Percentiles rank a stretch among this genome's conserved stretches.
These are phyloP conservation scores for Pangasius macronema DNA, from an alignment of 2,797 vertebrate genomes.

Conservation along the genomic window DNA sequence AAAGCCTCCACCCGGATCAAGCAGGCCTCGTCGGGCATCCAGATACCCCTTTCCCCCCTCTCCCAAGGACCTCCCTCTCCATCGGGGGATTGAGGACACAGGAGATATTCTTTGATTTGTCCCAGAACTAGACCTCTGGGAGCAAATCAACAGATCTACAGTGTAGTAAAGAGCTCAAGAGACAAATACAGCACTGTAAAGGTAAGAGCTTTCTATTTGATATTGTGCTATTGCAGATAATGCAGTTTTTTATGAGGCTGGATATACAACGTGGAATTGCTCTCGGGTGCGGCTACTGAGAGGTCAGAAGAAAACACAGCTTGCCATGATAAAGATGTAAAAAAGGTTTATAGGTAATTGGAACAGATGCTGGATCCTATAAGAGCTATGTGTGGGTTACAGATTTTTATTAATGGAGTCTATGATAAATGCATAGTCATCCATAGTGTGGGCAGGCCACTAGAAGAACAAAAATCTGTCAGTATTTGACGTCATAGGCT, in stretches of 20 bases:
- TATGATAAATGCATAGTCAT: conserved; percentile 58
- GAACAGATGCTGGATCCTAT: conserved; percentile 12
- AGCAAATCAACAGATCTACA: conserved; percentile 23
- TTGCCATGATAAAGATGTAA: conserved; percentile 33
- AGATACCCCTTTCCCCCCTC: conserved; percentile 24
- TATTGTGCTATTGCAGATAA: conserved; percentile 23
- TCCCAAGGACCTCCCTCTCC: conserved; percentile 33
- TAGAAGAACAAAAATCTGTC: conserved; percentile 15
- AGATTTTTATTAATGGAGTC: background rate
- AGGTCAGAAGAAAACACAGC: conserved; percentile 55
- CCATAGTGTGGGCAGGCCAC: conserved; percentile 29
- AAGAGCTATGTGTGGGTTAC: conserved; percentile 16
- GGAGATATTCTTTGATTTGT: conserved; percentile 39
- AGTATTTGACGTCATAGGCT: conserved; percentile 37
- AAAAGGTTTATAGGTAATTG: conserved; percentile 18
- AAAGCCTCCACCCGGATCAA: conserved; percentile 16
- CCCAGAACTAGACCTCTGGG: conserved; percentile 34
- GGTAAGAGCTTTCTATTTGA: conserved; percentile 60
- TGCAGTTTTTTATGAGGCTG: conserved; percentile 60
- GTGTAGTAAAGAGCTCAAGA: conserved; percentile 54
- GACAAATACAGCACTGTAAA: conserved; percentile 48
- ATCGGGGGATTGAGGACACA: conserved; percentile 53
- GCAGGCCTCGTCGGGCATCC: conserved; percentile 25
- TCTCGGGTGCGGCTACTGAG: conserved; percentile 72
- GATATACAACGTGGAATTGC: conserved; percentile 64